These are phyloP conservation scores for Dorcus parallelipipedus DNA, from an alignment of 2,888 invertebrate species.

Conservation along the genomic window DNA sequence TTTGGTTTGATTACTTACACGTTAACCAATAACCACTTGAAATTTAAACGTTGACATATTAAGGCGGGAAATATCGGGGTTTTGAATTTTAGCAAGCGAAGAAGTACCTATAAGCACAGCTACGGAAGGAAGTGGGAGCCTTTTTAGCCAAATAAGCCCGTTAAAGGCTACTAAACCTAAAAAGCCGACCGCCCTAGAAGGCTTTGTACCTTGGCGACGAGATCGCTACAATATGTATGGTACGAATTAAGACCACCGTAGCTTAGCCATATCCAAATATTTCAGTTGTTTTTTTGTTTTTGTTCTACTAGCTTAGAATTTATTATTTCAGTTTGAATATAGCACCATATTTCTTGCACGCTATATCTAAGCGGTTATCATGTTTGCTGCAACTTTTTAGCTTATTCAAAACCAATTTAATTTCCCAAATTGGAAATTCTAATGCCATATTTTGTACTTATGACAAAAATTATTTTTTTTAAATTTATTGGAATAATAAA, in stretches of 20 bases:
- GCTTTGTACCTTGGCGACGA: conserved; percentile 81
- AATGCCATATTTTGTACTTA: too few species aligned
- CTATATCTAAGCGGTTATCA: not conserved
- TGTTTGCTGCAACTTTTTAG: too few species aligned
- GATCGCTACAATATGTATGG: conserved; percentile 71
- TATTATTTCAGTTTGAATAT: not conserved
- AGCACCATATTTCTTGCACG: not conserved
- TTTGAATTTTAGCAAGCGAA: conserved; percentile 43
- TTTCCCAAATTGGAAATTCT: too few species aligned
- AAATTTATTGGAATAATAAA: too few species aligned
- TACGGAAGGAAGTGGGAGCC: conserved; percentile 45
- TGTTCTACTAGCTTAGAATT: not conserved
- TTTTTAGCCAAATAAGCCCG: conserved; percentile 42
- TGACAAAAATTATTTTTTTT: too few species aligned
- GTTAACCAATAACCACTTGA: not conserved
- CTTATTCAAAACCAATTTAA: too few species aligned
- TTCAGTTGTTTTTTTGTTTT: not conserved
- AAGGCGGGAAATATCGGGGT: not conserved
- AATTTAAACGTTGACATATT: too few species aligned
- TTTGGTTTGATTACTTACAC: not conserved
- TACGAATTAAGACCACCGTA: conserved; percentile 48
- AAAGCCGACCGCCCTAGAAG: conserved; percentile 71
- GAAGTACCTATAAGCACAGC: conserved; percentile 39
- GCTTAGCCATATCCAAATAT: conserved; percentile 4
- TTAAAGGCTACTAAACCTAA: conserved; percentile 41